phyloP scores from a whole-genome alignment of 2,113 vertebrate species.

The Megaptera novaeangliae region DNA sequence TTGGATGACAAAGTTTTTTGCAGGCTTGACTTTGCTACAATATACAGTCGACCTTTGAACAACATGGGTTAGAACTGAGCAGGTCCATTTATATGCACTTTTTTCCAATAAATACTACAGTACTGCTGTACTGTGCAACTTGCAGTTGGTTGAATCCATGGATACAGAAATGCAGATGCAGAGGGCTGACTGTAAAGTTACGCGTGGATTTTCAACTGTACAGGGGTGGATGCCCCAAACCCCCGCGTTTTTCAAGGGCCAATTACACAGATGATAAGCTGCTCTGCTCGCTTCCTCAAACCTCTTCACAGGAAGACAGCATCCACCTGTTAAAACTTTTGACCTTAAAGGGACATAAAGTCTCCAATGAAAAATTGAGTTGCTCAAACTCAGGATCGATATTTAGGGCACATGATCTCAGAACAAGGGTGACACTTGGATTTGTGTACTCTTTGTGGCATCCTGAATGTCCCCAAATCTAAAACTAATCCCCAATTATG shows the following conservation, averaged over 20 bases:
- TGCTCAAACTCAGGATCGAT: background rate
- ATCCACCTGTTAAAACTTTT: background rate
- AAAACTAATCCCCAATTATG: background rate
- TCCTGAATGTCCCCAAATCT: background rate
- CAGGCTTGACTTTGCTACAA: background rate
- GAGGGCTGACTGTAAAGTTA: background rate
- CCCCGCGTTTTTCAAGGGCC: background rate
- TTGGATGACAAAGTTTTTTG: background rate
- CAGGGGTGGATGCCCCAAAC: background rate
- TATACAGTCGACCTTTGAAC: background rate
- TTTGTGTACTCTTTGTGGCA: background rate
- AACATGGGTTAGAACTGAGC: background rate
- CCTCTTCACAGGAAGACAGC: background rate
- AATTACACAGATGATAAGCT: background rate
- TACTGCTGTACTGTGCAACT: accelerated
- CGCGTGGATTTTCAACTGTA: background rate
- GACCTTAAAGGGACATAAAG: background rate
- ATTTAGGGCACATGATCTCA: background rate
- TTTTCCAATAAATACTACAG: accelerated
- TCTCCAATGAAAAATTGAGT: background rate
- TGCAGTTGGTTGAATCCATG: accelerated
- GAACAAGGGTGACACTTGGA: background rate
- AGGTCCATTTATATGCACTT: accelerated
- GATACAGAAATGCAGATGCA: accelerated
- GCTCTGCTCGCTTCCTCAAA: background rate